These are phyloP conservation scores for Nyctereutes procyonoides DNA, from an alignment of 2,113 vertebrate genomes.

Conservation along the genomic window DNA sequence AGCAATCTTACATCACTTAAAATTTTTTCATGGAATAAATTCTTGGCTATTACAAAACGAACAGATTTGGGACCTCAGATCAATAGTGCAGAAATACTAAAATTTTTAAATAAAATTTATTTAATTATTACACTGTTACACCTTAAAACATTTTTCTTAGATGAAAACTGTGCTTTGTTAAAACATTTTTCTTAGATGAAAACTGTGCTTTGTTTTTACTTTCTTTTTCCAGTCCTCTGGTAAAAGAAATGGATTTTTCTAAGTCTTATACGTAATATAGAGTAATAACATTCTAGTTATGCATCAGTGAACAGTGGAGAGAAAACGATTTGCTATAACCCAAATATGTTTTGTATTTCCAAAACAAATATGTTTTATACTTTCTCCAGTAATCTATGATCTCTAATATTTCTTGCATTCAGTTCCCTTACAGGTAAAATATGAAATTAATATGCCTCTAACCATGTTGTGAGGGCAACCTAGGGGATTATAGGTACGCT, in stretches of 20 bases:
- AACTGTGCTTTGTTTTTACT: not conserved
- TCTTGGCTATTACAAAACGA: not conserved
- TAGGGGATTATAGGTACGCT: not conserved
- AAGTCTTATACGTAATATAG: not conserved
- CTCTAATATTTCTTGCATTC: not conserved
- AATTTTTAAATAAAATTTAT: not conserved
- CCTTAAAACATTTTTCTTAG: not conserved
- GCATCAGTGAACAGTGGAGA: not conserved
- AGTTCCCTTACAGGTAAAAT: not conserved
- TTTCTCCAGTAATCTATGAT: not conserved
- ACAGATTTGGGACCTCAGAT: not conserved
- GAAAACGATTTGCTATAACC: not conserved
- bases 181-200: not conserved
- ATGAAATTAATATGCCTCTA: not conserved
- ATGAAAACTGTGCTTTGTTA: not conserved
- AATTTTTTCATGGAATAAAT: not conserved
- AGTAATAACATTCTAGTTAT: not conserved
- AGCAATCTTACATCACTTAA: slow-evolving; percentile 30
- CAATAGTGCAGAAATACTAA: not conserved
- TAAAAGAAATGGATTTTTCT: not conserved
- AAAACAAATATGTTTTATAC: not conserved
- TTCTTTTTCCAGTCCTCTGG: not conserved
- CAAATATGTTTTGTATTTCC: not conserved
- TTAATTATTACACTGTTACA: not conserved
- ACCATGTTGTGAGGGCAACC: not conserved